Percentiles rank a stretch among this genome's conserved stretches.
Conservation (phyloP, 2,113 vertebrate genomes). For the Solea solea region DNA sequence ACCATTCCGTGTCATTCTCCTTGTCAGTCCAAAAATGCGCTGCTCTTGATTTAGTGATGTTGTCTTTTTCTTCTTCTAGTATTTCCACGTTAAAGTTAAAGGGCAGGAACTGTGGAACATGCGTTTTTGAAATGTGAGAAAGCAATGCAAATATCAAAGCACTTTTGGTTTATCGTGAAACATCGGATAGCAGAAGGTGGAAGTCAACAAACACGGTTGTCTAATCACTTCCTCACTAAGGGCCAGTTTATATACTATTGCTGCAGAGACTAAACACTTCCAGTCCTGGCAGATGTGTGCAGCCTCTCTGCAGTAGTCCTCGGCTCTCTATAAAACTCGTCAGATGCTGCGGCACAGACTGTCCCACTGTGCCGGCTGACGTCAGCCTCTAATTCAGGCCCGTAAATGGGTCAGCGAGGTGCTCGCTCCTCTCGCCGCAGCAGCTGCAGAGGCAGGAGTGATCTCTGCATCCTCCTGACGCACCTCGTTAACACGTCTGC, state of each 20-base stretch:
- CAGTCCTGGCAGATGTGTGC: constrained; percentile 39
- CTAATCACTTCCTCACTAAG: neutral
- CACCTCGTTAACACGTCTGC: neutral
- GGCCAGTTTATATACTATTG: neutral
- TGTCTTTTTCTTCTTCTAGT: too few relatives aligned
- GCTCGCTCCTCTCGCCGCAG: constrained; percentile 18
- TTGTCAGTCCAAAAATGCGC: too few relatives aligned
- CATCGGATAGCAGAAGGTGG: neutral
- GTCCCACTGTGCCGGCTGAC: constrained; percentile 45
- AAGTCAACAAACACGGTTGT: neutral
- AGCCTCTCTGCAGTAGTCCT: constrained; percentile 27
- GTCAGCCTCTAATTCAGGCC: constrained; percentile 62
- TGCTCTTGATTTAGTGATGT: too few relatives aligned
- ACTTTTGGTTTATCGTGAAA: too few relatives aligned
- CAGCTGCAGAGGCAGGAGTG: constrained; percentile 21
- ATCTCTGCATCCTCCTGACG: constrained; percentile 22
- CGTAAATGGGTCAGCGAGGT: constrained; percentile 65
- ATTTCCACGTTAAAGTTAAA: too few relatives aligned
- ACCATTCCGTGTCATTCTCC: too few relatives aligned
- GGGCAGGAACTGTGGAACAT: too few relatives aligned
- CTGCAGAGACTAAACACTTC: neutral
- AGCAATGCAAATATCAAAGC: too few relatives aligned
- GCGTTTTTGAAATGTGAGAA: too few relatives aligned
- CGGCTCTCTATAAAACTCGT: constrained; percentile 22
- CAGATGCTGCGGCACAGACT: constrained; percentile 34